Conservation (phyloP, 2,888 invertebrate genomes). For the Sinelater perroti region DNA sequence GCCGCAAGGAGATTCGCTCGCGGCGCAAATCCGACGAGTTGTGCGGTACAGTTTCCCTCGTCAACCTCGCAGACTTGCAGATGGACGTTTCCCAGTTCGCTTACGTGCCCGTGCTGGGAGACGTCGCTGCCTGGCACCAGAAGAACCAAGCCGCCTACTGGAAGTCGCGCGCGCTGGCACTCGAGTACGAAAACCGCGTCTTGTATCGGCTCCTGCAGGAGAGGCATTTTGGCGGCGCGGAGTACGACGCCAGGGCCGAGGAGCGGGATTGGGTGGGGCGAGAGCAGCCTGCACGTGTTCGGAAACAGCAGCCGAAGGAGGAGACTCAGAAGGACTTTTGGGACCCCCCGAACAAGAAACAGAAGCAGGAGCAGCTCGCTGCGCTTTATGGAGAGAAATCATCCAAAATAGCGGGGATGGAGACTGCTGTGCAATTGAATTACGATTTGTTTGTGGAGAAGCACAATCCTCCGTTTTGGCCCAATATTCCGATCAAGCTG, state of each 20-base stretch:
- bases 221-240: constrained; percentile 38
- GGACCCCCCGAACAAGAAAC: constrained; percentile 35
- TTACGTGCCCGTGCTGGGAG: constrained; percentile 37
- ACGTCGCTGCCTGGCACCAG: constrained; percentile 61
- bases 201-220: constrained; percentile 62
- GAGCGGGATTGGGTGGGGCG: constrained; percentile 27
- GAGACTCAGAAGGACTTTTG: constrained; percentile 1
- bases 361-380: constrained; percentile 59
- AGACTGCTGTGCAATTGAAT: constrained; percentile 73
- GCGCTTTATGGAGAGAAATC: constrained; percentile 72
- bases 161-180: constrained; percentile 67
- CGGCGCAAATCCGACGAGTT: constrained; percentile 46
- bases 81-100: constrained; percentile 21
- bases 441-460: constrained; percentile 71
- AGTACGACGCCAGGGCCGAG: constrained; percentile 44
- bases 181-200: constrained; percentile 68
- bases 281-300: constrained; percentile 52
- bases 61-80: constrained; percentile 51
- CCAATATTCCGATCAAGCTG: constrained; percentile 60
- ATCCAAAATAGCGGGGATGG: constrained; percentile 75
- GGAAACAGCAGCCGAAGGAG: constrained; percentile 51
- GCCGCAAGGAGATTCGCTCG: constrained; percentile 35
- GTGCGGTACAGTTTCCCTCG: constrained; percentile 47
- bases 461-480: constrained; percentile 74
- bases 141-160: constrained; percentile 69